Evolutionary conservation across 2,888 invertebrate species (phyloP).

Genomic region (Pachycephus smyrnensis): DNA sequence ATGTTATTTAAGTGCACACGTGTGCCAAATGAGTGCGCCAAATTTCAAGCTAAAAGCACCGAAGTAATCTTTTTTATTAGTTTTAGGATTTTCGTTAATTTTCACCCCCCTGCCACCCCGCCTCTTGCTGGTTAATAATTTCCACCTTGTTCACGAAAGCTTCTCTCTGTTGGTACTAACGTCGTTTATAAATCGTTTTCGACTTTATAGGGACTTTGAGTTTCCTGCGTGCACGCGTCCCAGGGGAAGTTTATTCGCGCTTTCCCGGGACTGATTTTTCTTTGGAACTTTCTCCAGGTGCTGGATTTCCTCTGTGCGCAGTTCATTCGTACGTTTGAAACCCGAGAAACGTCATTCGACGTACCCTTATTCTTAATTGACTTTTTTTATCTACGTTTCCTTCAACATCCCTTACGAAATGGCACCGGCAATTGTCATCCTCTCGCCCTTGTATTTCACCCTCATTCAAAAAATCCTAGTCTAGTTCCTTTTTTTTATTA

Average conservation of each 20-base stretch:
- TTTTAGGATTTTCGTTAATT: not conserved
- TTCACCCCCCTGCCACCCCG: not conserved
- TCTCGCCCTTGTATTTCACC: too few species aligned
- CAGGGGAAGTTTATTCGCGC: not conserved
- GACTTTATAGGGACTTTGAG: not conserved
- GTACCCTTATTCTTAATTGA: not conserved
- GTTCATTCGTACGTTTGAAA: not conserved
- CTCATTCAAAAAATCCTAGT: not conserved
- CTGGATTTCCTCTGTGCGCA: not conserved
- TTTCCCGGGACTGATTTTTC: not conserved
- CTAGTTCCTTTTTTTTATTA: not conserved
- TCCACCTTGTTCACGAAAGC: not conserved
- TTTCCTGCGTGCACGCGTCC: not conserved
- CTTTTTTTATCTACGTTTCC: not conserved
- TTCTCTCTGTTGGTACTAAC: not conserved
- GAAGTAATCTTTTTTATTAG: not conserved
- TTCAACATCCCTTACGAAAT: not conserved
- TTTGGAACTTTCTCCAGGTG: not conserved
- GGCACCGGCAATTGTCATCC: not conserved
- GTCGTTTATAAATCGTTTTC: not conserved
- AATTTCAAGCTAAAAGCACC: not conserved
- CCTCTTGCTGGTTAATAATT: not conserved
- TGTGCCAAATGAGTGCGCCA: not conserved
- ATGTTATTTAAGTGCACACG: constrained; percentile 3
- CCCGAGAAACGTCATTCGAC: not conserved